Conservation (phyloP, 92 coral and sea anemone species). For the Meandrina meandrites region DNA sequence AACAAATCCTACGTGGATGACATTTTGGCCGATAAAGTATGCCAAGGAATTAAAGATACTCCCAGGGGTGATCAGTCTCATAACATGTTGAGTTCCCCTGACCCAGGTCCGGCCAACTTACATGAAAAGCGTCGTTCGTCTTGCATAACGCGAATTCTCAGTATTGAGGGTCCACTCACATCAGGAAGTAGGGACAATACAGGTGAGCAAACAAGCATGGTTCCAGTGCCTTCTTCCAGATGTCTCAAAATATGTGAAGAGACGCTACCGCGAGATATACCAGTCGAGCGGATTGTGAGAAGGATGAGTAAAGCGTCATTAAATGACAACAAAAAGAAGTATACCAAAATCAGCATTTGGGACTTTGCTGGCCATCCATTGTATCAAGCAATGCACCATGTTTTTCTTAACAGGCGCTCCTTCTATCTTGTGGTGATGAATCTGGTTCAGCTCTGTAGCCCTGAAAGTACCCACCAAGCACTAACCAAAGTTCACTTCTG, state of each 20-base stretch:
- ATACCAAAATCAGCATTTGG: conserved; percentile 66
- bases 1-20: conserved; percentile 53
- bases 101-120: background rate
- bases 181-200: background rate
- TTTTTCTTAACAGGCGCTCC: conserved; percentile 66
- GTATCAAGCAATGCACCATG: conserved; percentile 79
- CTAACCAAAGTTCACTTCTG: conserved; percentile 43
- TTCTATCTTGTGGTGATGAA: conserved; percentile 64
- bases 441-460: conserved; percentile 29
- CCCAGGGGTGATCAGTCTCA: background rate
- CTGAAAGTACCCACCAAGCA: background rate
- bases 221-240: background rate
- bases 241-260: background rate
- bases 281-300: conserved; percentile 36
- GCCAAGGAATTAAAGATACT: conserved; percentile 27
- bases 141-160: background rate
- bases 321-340: conserved; percentile 1
- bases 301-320: conserved; percentile 33
- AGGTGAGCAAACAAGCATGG: background rate
- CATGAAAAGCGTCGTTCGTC: background rate
- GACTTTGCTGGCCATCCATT: conserved; percentile 81
- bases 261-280: conserved; percentile 44
- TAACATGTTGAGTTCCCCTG: background rate
- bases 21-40: conserved; percentile 56
- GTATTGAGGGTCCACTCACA: conserved; percentile 5